Percentiles rank a stretch among this genome's conserved stretches.
Evolutionary conservation across 1,140 invertebrate species (phyloP).

Genomic region (Caenorhabditis tropicalis): DNA sequence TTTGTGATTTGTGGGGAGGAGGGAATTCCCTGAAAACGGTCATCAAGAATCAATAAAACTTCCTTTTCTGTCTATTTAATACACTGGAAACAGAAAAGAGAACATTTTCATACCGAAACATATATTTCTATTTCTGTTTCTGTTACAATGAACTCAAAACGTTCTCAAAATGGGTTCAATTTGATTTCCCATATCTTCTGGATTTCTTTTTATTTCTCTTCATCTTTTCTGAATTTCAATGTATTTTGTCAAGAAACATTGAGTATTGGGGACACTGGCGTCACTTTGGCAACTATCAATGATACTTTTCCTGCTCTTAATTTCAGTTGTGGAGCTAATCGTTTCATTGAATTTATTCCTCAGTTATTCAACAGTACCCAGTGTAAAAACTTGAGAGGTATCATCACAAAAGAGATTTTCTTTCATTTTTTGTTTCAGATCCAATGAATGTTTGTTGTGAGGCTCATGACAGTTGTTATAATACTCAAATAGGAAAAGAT

Average conservation of each 20-base stretch:
- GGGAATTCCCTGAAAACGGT: not conserved
- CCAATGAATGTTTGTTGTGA: constrained; percentile 7
- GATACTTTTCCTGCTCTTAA: not conserved
- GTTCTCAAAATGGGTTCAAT: not conserved
- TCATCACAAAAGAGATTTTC: too few species aligned
- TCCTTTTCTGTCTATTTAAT: not conserved
- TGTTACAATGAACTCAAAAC: not conserved
- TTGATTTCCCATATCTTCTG: not conserved
- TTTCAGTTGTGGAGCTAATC: constrained; percentile 4
- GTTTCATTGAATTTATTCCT: not conserved
- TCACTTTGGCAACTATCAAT: not conserved
- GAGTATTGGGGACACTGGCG: constrained; percentile 3
- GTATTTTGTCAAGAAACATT: not conserved
- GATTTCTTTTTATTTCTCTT: not conserved
- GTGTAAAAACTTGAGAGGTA: not conserved
- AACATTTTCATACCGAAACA: not conserved
- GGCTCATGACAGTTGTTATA: constrained; percentile 6
- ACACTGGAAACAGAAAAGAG: not conserved
- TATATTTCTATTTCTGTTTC: not conserved
- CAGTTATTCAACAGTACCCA: not conserved
- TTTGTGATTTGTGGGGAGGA: not conserved
- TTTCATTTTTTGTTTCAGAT: not conserved
- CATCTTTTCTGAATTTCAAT: not conserved
- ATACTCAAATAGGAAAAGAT: constrained; percentile 8
- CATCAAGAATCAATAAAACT: not conserved